Conservation (phyloP, 1,140 invertebrate genomes). For the Papilio xuthus region DNA sequence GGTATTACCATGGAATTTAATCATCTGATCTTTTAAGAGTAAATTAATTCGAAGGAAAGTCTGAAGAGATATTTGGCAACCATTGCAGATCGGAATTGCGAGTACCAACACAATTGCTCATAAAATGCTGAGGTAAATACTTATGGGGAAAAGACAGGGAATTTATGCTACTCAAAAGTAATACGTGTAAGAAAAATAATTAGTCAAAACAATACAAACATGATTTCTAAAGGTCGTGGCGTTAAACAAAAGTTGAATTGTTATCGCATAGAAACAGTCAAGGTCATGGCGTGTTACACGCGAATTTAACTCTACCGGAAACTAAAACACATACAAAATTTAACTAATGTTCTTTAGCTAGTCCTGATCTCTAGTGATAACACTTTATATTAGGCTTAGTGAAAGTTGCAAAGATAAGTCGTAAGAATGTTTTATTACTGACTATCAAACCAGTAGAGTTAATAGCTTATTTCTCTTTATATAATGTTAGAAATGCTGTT, state of each 20-base stretch:
- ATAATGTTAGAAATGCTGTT: conserved; percentile 6
- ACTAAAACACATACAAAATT: conserved; percentile 22
- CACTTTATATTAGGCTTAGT: conserved; percentile 14
- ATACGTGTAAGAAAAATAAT: neutral
- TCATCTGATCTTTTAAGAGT: neutral
- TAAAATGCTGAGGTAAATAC: neutral
- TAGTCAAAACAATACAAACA: neutral
- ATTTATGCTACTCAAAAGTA: neutral
- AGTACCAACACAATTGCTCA: neutral
- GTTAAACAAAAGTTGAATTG: neutral
- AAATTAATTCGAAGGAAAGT: neutral
- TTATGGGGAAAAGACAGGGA: neutral
- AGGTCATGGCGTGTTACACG: conserved; percentile 23
- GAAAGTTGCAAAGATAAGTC: conserved; percentile 33
- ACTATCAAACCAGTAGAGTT: conserved; percentile 12
- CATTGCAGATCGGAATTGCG: neutral
- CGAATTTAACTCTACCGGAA: conserved; percentile 16
- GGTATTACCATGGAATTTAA: neutral
- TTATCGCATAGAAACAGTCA: conserved; percentile 18
- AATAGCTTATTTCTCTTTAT: conserved; percentile 29
- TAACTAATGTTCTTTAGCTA: conserved; percentile 13
- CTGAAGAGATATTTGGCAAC: neutral
- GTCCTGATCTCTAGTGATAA: conserved; percentile 19
- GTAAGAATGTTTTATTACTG: conserved; percentile 28
- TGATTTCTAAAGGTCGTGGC: neutral